Percentiles rank a stretch among this genome's conserved stretches.
These are phyloP conservation scores for Blastomussa wellsi DNA, from an alignment of 92 coral and sea anemone genomes.

Conservation along the genomic window DNA sequence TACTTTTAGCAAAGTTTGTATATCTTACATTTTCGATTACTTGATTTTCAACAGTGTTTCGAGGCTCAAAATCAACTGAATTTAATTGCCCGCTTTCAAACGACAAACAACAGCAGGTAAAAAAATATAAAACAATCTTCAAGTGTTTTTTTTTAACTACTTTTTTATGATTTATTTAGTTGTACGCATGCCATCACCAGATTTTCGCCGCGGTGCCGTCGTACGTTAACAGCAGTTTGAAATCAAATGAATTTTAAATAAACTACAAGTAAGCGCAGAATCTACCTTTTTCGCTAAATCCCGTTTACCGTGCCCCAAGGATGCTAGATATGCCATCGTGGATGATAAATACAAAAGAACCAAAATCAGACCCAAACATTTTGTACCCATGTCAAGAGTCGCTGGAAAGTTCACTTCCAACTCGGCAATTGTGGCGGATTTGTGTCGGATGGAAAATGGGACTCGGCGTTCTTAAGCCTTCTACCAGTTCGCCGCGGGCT, in stretches of 20 bases:
- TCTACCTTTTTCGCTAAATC: neutral
- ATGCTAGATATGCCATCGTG: neutral
- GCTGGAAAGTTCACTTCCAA: neutral
- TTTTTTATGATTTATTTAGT: neutral
- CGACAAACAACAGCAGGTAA: neutral
- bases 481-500: neutral
- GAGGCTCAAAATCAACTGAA: neutral
- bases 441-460: neutral
- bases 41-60: neutral
- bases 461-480: neutral
- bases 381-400: neutral
- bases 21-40: too few species aligned
- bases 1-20: neutral
- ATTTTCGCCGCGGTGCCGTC: neutral
- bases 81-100: neutral
- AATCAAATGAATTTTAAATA: neutral
- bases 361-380: conserved; percentile 1
- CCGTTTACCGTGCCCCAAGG: neutral
- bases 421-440: neutral
- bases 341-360: neutral
- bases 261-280: neutral
- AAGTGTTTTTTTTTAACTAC: neutral
- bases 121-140: neutral
- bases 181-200: neutral
- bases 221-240: neutral